Evolutionary conservation across 2,888 invertebrate genomes (phyloP).

Genomic region (Drosophila algonquin): DNA sequence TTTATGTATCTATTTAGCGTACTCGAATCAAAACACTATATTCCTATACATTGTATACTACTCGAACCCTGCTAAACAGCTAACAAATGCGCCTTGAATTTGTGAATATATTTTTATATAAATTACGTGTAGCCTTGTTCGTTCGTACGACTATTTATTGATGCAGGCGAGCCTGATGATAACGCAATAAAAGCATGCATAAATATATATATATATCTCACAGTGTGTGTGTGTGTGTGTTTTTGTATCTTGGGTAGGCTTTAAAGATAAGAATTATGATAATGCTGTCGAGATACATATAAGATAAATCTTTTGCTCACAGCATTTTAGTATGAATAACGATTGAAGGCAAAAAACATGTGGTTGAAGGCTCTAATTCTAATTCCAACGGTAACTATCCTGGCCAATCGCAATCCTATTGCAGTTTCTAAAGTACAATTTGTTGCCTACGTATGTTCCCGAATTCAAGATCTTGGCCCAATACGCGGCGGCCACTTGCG

Average conservation of each 20-base stretch:
- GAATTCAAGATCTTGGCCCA: conserved; percentile 44
- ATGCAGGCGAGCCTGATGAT: conserved; percentile 41
- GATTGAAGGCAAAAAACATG: conserved; percentile 40
- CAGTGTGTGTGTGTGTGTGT: neutral
- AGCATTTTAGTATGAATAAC: conserved; percentile 57
- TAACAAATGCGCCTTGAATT: conserved; percentile 71
- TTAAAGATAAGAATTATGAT: conserved; percentile 13
- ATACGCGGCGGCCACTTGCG: conserved; percentile 43
- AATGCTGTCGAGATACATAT: conserved; percentile 14
- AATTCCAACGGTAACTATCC: conserved; percentile 52
- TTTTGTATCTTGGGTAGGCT: conserved; percentile 22
- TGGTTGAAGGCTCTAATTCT: conserved; percentile 44
- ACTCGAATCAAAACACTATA: conserved; percentile 25
- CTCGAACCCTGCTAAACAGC: conserved; percentile 53
- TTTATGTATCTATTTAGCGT: conserved; percentile 3
- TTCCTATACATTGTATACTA: conserved; percentile 59
- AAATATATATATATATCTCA: conserved; percentile 20
- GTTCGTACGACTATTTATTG: conserved; percentile 37
- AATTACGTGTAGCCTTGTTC: conserved; percentile 38
- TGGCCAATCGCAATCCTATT: neutral
- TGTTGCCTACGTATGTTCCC: neutral
- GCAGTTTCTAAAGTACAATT: neutral
- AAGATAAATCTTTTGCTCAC: conserved; percentile 27
- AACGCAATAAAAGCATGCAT: conserved; percentile 43
- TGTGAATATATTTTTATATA: conserved; percentile 65